A percentile compares a stretch with the other conserved stretches of the same genome.
Evolutionary conservation across 2,888 invertebrate genomes (phyloP).

Genomic region (Osmoderma eremita): DNA sequence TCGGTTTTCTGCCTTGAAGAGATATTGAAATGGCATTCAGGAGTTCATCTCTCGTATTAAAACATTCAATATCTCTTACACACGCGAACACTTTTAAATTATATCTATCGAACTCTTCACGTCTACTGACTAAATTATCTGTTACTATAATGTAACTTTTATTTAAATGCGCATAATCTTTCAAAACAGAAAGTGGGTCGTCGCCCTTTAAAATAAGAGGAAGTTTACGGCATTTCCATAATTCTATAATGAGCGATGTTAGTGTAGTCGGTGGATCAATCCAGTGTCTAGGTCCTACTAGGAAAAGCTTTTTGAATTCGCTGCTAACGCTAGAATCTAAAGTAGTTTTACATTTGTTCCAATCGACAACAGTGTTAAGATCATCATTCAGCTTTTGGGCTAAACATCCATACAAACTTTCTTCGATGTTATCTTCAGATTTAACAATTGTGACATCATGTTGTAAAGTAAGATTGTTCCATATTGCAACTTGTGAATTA

Average conservation of each 20-base stretch:
- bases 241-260: background rate
- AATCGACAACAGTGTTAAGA: background rate
- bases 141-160: background rate
- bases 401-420: slow-evolving; percentile 4
- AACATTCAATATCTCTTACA: background rate
- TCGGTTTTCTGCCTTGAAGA: slow-evolving; percentile 4
- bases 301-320: background rate
- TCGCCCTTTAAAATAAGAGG: background rate
- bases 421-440: background rate
- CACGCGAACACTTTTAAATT: background rate
- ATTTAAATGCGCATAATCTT: background rate
- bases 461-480: background rate
- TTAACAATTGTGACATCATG: background rate
- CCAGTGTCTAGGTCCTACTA: background rate
- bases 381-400: background rate
- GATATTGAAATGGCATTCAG: background rate
- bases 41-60: background rate
- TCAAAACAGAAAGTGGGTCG: background rate
- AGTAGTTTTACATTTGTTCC: background rate
- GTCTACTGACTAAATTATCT: background rate
- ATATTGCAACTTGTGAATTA: background rate
- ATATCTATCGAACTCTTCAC: background rate
- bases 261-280: background rate
- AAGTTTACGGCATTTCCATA: background rate
- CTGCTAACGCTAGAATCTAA: background rate